Evolutionary conservation across 37 sponge, comb jelly and placozoan species (phyloP).

Genomic region (Chondrosia reniformis): DNA sequence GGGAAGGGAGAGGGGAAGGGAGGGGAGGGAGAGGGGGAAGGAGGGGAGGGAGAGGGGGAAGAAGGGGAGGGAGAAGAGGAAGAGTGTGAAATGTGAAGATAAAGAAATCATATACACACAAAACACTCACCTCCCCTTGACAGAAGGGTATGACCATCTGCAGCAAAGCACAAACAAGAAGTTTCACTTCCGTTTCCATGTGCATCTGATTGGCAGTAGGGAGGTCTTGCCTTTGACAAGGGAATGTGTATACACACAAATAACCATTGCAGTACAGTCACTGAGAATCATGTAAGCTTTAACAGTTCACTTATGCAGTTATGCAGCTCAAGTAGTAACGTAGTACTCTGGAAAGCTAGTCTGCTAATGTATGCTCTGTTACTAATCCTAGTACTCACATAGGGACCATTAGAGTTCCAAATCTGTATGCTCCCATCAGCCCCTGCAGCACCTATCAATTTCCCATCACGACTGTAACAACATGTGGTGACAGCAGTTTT

Average conservation of each 20-base stretch:
- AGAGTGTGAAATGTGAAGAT: too few species aligned
- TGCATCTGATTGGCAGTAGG: slow-evolving; percentile 55
- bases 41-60: too few species aligned
- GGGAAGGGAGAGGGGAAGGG: too few species aligned
- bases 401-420: slow-evolving; percentile 71
- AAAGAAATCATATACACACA: not conserved
- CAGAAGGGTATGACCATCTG: slow-evolving; percentile 63
- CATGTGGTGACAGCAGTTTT: slow-evolving; percentile 65
- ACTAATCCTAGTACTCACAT: slow-evolving; percentile 43
- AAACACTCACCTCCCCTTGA: slow-evolving; percentile 70
- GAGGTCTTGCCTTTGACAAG: slow-evolving; percentile 44
- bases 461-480: slow-evolving; percentile 67
- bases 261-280: not conserved
- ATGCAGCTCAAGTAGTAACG: too few species aligned
- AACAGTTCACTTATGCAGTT: not conserved
- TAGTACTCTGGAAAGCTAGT: not conserved
- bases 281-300: not conserved
- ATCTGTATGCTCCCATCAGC: slow-evolving; percentile 75
- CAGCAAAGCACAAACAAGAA: slow-evolving; percentile 67
- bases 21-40: too few species aligned
- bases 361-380: not conserved
- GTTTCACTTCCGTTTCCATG: slow-evolving; percentile 73
- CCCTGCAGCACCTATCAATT: slow-evolving; percentile 62
- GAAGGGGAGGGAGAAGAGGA: too few species aligned
- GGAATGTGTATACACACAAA: not conserved